These are phyloP conservation scores for Bagarius yarrelli DNA, from an alignment of 2,113 vertebrate genomes.

Conservation along the genomic window DNA sequence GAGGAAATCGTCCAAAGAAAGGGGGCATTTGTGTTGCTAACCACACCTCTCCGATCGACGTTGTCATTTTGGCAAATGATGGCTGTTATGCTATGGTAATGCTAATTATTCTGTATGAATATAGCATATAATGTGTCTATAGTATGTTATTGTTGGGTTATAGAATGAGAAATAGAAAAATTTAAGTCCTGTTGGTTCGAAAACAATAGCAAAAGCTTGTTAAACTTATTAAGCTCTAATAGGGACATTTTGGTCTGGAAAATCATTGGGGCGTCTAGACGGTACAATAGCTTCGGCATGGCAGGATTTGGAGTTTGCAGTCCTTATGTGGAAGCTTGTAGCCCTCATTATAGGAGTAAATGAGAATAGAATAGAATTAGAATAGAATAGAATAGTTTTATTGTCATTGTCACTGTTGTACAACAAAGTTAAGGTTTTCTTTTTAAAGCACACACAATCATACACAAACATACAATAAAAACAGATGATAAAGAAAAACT, in stretches of 20 bases:
- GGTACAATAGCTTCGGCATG: neutral
- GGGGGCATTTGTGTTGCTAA: conserved; percentile 97
- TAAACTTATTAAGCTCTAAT: neutral
- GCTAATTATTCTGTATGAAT: neutral
- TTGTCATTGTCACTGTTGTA: too few species aligned
- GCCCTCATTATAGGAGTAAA: too few species aligned
- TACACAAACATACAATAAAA: too few species aligned
- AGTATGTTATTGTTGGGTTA: too few species aligned
- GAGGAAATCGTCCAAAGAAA: conserved; percentile 87
- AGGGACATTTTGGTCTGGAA: neutral
- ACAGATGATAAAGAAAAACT: too few species aligned
- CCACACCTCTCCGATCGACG: conserved; percentile 92
- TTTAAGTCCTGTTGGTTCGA: neutral
- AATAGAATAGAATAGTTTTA: neutral
- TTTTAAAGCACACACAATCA: too few species aligned
- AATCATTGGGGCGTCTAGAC: too few species aligned
- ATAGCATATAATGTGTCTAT: neutral
- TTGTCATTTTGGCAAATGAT: conserved; percentile 90
- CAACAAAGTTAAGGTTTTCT: too few species aligned
- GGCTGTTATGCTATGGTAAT: conserved; percentile 95
- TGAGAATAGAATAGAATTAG: neutral
- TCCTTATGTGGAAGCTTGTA: neutral
- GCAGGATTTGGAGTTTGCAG: neutral
- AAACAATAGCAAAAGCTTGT: neutral
- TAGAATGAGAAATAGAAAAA: too few species aligned